Base-by-base conservation (phyloP, 2,113 vertebrate species). In the Odocoileus hemionus region DNA sequence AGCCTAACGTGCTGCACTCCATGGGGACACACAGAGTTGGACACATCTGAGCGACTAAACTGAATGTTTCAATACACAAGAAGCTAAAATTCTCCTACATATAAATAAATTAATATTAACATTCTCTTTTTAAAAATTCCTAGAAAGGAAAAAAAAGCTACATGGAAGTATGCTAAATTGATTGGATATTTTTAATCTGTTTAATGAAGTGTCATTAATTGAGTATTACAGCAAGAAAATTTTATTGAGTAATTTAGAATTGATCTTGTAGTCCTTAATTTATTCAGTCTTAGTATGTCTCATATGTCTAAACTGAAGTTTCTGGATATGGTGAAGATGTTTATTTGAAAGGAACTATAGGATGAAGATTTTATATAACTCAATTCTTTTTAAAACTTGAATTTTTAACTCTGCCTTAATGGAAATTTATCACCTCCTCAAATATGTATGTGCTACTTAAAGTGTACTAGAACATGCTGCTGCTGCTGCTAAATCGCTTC, bases 331-430 rank as follows among this genome's bases (percentile, higher is more conserved):
- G 5, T 58, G 4, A 55, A 78, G 43, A 50, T 67, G 23, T 93
- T 87, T 96, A 26, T 36, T 2, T 80, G 36, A 12, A 57, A 60
- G 30, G n/a, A 74, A 50, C 5, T 67, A 23, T 25, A 78, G 2
- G 36, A 43, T 52, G 30, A 67, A 82, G 30, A 83, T 57, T n/a
- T 67, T 58, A 33, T 58, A 55, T 2, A 16, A 36, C 25, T 47
- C 28, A n/a, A 2, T 80, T 92, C 8, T 87, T 84, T 76, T 36
- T 61, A 87, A 89, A 94, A 70, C 26, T 79, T 96, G 54, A 67
- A 82, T 91, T 93, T 97, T 96, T 52, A 96, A 10, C 64, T 74
- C 30, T n/a, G 19, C 17, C 82, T 94, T 74, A 26, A 60, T 80
- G 39, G 57, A 94, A 93, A 74, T 92, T 5, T 45, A 14, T 91